Conservation (phyloP, 2,888 invertebrate species). For the Pterostichus niger region DNA sequence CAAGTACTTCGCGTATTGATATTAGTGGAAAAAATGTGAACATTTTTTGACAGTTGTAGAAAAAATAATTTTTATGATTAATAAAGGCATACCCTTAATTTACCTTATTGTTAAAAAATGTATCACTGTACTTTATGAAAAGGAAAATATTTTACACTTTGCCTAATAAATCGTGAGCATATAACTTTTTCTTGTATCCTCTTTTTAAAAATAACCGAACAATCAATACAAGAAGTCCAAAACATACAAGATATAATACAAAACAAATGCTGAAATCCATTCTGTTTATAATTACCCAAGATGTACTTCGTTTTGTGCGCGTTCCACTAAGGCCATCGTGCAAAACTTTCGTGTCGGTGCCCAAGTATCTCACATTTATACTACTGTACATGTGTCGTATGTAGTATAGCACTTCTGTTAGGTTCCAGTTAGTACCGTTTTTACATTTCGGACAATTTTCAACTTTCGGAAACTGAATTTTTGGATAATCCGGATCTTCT, state of each 20-base stretch:
- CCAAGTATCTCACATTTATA: constrained; percentile 78
- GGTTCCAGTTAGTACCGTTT: constrained; percentile 81
- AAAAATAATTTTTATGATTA: background rate
- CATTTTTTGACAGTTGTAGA: too few species aligned
- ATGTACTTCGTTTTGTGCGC: constrained; percentile 66
- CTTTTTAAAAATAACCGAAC: constrained; percentile 80
- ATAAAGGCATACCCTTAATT: constrained; percentile 12
- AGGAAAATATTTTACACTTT: constrained; percentile 81
- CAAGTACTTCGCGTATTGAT: too few species aligned
- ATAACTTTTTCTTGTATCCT: constrained; percentile 87
- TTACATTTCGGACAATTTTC: constrained; percentile 85
- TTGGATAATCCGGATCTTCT: constrained; percentile 94
- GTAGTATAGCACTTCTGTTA: constrained; percentile 82
- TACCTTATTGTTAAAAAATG: constrained; percentile 68
- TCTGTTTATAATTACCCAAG: constrained; percentile 71
- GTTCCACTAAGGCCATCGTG: constrained; percentile 72
- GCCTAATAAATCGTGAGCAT: constrained; percentile 84
- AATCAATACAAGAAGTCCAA: constrained; percentile 68
- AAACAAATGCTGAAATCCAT: constrained; percentile 76
- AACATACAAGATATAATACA: constrained; percentile 70
- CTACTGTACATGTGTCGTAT: constrained; percentile 80
- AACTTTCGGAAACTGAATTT: constrained; percentile 91
- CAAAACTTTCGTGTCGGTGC: constrained; percentile 74
- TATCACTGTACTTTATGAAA: constrained; percentile 54
- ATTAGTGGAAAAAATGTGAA: too few species aligned